Evolutionary conservation across 2,888 invertebrate species (phyloP), one percentile per base, ranked within the genome.

Genomic region (Xylophagus ater): DNA sequence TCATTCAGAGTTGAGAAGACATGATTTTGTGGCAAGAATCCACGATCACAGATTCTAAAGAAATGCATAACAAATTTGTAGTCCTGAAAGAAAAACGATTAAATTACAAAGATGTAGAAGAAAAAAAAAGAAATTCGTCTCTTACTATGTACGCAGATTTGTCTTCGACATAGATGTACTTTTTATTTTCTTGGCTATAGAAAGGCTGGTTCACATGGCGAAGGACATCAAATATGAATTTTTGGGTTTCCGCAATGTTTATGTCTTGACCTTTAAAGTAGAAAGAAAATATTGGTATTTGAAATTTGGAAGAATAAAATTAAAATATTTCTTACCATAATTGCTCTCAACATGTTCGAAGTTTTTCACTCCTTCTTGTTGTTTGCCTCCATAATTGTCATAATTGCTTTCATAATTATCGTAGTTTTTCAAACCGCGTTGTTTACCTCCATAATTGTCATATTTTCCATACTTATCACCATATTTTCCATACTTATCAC

Each of bases 1-100:
- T 66, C 60, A 47, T 71, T 58, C 47, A 69, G 65, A 41, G 67
- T 59, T 12, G 73, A 70, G 62, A 71, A 76, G 38, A 70, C 65
- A 43, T 71, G 70, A 41, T 71, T 71, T 47, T 67, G 65, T 9
- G 73, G 73, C 42, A 77, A 59, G 37, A 69, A 57, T 13, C 69
- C 71, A 34, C 67, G 56, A 8, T 38, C 19, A 10, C 18, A 13
- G 17, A 37, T 28, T 20, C 24, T 18, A n/a, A 40, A 37, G 25
- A 42, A 40, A n/a, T 41, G 37, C 20, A 21, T 14, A 19, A 45
- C 42, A 20, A 28, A 26, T n/a, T 31, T 36, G 20, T 33, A 38
- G 10, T 42, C 38, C 40, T 42, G 21, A 9, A 34, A 24, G 8
- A 33, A 17, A 25, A 34, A 20, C 17, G 18, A 32, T 14, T 34